Evolutionary conservation across 2,888 invertebrate genomes (phyloP).

Genomic region (Tinea trinotella): DNA sequence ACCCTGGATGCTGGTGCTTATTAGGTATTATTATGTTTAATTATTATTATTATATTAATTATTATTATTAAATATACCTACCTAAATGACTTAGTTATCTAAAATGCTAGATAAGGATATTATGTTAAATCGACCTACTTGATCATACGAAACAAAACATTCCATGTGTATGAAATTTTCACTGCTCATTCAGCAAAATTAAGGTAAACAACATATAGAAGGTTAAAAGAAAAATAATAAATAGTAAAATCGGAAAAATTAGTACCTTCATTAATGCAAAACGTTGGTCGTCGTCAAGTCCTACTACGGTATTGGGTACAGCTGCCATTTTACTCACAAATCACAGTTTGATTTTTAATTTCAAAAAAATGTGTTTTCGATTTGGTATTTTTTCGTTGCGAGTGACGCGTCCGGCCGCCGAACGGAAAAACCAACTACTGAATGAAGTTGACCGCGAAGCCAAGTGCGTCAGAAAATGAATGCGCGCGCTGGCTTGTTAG

Average conservation of each 20-base stretch:
- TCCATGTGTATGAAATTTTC: background rate
- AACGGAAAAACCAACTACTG: background rate
- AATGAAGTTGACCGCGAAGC: background rate
- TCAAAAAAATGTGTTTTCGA: background rate
- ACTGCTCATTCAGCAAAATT: background rate
- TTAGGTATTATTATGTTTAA: too few relatives aligned
- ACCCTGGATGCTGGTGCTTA: too few relatives aligned
- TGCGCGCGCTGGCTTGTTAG: background rate
- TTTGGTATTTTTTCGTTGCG: background rate
- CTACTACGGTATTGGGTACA: conserved; percentile 54
- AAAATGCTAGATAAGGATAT: too few relatives aligned
- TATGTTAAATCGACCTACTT: background rate
- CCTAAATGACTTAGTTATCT: too few relatives aligned
- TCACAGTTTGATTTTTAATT: background rate
- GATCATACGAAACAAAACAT: background rate
- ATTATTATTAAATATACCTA: too few relatives aligned
- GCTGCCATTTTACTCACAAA: conserved; percentile 43
- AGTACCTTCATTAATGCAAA: conserved; percentile 84
- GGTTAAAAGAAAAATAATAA: background rate
- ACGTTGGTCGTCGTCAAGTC: conserved; percentile 80
- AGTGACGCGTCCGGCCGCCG: background rate
- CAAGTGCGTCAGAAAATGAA: background rate
- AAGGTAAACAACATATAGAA: too few relatives aligned
- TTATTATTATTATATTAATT: too few relatives aligned
- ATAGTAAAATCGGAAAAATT: background rate